These are phyloP conservation scores for Azorinus chamasolen DNA, from an alignment of 2,888 invertebrate genomes.

Conservation along the genomic window DNA sequence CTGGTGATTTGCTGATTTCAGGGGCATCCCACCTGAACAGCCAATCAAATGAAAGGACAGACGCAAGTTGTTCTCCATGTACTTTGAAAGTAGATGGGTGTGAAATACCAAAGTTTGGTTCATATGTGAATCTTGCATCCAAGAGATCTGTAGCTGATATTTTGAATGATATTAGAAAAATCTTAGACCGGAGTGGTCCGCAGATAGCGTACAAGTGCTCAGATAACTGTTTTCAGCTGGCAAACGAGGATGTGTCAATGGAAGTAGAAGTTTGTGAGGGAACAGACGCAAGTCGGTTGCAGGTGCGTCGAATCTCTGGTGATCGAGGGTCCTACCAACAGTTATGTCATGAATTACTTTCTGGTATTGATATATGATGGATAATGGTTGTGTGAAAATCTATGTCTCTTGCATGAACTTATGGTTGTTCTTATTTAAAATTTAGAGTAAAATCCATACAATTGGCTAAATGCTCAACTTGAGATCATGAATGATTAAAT, in stretches of 20 bases:
- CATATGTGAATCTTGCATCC: constrained; percentile 64
- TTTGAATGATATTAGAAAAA: constrained; percentile 76
- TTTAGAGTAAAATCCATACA: no score
- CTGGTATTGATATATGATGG: constrained; percentile 74
- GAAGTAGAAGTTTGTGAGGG: constrained; percentile 81
- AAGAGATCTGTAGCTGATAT: constrained; percentile 79
- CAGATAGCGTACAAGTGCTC: constrained; percentile 78
- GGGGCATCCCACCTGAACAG: constrained; percentile 26
- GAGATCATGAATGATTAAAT: no score
- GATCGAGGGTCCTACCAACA: constrained; percentile 79
- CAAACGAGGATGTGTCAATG: constrained; percentile 77
- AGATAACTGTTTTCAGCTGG: constrained; percentile 76
- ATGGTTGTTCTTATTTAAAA: no score
- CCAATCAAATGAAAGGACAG: constrained; percentile 36
- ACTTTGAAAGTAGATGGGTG: constrained; percentile 26
- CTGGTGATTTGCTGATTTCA: constrained; percentile 43
- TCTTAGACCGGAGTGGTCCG: constrained; percentile 75
- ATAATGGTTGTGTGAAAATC: no score
- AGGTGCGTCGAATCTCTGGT: constrained; percentile 82
- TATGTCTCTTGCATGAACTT: no score
- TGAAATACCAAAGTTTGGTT: constrained; percentile 53
- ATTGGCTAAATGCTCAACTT: no score
- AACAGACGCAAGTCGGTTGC: constrained; percentile 75
- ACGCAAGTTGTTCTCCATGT: constrained; percentile 23
- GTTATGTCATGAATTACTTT: constrained; percentile 79